Conservation (phyloP, 2,113 vertebrate genomes). For the Heloderma charlesbogerti region DNA sequence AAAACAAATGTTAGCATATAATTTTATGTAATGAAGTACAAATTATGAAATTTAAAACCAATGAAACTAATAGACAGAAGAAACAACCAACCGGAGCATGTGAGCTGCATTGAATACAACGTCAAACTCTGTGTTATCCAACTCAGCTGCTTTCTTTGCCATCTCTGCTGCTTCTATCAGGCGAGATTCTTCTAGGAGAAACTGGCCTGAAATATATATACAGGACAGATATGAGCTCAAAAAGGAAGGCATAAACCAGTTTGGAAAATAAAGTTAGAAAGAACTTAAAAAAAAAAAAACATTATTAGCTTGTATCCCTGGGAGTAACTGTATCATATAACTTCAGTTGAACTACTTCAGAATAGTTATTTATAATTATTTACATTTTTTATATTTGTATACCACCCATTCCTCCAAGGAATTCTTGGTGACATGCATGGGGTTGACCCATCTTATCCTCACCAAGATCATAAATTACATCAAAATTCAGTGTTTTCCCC, state of each 20-base stretch:
- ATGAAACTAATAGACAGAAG: not conserved
- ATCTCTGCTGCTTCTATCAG: conserved; percentile 95
- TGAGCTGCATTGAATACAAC: conserved; percentile 98
- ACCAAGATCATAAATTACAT: not conserved
- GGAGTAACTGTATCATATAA: not conserved
- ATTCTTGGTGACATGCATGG: not conserved
- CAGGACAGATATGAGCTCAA: not conserved
- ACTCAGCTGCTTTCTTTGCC: conserved; percentile 95
- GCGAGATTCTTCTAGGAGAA: conserved; percentile 95
- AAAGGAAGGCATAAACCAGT: conserved; percentile 2
- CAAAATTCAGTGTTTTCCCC: not conserved
- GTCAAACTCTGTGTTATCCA: conserved; percentile 94
- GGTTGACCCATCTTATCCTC: not conserved
- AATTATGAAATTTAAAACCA: not conserved
- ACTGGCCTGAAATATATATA: conserved; percentile 86
- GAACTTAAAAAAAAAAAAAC: not conserved
- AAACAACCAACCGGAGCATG: conserved; percentile 92
- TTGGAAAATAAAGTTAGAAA: not conserved
- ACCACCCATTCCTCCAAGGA: not conserved
- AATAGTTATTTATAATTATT: not conserved
- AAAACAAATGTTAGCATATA: not conserved
- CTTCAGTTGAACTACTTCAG: not conserved
- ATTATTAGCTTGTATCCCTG: not conserved
- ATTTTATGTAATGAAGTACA: not conserved
- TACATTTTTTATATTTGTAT: not conserved